Evolutionary conservation across 2,797 vertebrate genomes (phyloP).

Genomic region (Melanotaenia parkinsoni): DNA sequence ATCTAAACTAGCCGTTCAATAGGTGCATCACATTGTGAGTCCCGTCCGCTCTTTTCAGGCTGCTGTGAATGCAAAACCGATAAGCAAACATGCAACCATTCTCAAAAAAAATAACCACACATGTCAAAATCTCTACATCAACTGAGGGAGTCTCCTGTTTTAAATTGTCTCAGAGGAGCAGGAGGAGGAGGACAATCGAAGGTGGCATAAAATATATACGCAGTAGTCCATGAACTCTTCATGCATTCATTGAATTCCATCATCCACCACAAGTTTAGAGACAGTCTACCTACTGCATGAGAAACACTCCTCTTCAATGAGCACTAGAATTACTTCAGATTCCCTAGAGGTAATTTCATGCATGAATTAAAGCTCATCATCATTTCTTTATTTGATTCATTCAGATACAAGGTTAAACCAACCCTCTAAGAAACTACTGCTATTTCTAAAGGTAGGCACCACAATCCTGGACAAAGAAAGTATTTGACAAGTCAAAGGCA

Average conservation of each 20-base stretch:
- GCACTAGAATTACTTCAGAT: conserved; percentile 7
- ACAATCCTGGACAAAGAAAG: neutral
- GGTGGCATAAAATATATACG: conserved; percentile 20
- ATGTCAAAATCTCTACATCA: neutral
- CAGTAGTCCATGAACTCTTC: conserved; percentile 55
- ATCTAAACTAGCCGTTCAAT: conserved; percentile 22
- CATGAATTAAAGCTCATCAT: conserved; percentile 27
- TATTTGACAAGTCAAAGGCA: conserved; percentile 21
- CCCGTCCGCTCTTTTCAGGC: conserved; percentile 15
- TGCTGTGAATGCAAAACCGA: conserved; percentile 1
- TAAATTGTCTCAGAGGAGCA: conserved; percentile 32
- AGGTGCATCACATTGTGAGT: conserved; percentile 3
- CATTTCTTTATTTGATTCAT: conserved; percentile 17
- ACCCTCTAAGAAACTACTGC: neutral
- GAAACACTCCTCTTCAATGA: conserved; percentile 29
- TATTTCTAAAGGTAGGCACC: neutral
- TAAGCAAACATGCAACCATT: conserved; percentile 26
- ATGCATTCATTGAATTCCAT: conserved; percentile 62
- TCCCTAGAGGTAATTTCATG: conserved; percentile 23
- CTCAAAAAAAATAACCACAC: conserved; percentile 30
- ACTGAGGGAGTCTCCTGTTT: conserved; percentile 22
- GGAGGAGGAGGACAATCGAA: conserved; percentile 19
- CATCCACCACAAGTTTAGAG: conserved; percentile 52
- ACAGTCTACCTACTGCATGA: conserved; percentile 48
- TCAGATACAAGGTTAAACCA: conserved; percentile 8